These are phyloP conservation scores for Aradophagus sp. DNA, from an alignment of 1,140 invertebrate species.

Conservation along the genomic window DNA sequence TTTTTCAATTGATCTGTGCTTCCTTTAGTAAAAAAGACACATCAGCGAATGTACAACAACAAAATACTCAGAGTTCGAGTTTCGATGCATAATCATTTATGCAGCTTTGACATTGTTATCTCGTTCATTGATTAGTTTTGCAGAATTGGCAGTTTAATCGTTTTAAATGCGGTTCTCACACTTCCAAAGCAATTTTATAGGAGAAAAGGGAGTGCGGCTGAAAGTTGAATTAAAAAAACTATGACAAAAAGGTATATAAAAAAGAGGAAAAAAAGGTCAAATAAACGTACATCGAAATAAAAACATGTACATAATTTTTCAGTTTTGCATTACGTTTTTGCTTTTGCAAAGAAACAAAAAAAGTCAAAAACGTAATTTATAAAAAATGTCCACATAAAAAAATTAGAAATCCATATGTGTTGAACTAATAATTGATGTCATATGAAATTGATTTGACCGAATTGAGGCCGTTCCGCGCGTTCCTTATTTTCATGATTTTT, in stretches of 20 bases:
- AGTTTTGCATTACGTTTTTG: too few species aligned
- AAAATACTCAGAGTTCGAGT: conserved; percentile 18
- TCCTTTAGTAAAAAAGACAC: conserved; percentile 36
- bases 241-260: neutral
- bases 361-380: too few species aligned
- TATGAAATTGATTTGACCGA: too few species aligned
- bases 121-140: conserved; percentile 1
- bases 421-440: too few species aligned
- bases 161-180: conserved; percentile 12
- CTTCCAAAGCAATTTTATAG: conserved; percentile 16
- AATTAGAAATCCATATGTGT: too few species aligned
- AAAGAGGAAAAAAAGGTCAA: conserved; percentile 1
- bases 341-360: too few species aligned
- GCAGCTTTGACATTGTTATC: conserved; percentile 13
- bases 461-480: too few species aligned
- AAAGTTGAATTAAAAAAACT: conserved; percentile 1
- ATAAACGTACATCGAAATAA: conserved; percentile 15
- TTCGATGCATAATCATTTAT: conserved; percentile 18
- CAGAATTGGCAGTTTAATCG: conserved; percentile 27
- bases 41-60: conserved; percentile 35
- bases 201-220: neutral
- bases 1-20: conserved; percentile 9
- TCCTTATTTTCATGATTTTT: neutral
- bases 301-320: too few species aligned
- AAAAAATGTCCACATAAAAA: conserved; percentile 11